Evolutionary conservation across 2,113 vertebrate species (phyloP).

Genomic region (Symphodus melops): DNA sequence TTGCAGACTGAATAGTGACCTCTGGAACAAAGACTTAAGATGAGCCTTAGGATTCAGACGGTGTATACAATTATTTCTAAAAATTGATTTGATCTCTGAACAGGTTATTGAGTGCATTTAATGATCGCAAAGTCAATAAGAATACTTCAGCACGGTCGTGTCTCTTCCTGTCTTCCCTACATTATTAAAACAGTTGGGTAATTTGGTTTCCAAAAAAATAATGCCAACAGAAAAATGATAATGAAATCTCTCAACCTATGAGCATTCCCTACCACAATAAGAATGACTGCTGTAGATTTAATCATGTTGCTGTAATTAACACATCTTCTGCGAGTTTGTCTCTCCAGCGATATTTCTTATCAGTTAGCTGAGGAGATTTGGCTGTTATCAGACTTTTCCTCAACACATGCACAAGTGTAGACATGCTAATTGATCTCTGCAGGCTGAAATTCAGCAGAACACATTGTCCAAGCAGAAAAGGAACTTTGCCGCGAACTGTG

Average conservation of each 20-base stretch:
- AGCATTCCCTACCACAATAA: neutral
- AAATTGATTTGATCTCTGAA: conserved; percentile 12
- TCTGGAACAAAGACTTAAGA: neutral
- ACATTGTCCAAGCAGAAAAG: conserved; percentile 45
- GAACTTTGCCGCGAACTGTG: conserved; percentile 9
- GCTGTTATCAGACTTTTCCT: conserved; percentile 60
- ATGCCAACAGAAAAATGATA: neutral
- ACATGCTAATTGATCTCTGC: conserved; percentile 66
- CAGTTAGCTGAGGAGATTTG: conserved; percentile 57
- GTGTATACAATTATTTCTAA: conserved; percentile 12
- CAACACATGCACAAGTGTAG: conserved; percentile 64
- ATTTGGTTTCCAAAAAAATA: neutral
- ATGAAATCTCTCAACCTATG: neutral
- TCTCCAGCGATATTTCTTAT: conserved; percentile 49
- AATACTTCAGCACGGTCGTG: neutral
- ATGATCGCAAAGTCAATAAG: conserved; percentile 5
- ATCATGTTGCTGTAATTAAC: conserved; percentile 54
- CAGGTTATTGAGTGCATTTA: conserved; percentile 22
- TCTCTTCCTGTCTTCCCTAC: neutral
- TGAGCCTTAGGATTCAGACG: conserved; percentile 6
- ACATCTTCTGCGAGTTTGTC: conserved; percentile 48
- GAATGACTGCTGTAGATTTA: conserved; percentile 22
- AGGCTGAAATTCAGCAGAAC: conserved; percentile 57
- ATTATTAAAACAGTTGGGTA: too few relatives aligned
- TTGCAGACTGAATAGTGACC: conserved; percentile 10